These are phyloP conservation scores for Pseudomyrmex flavicornis DNA, from an alignment of 1,140 invertebrate genomes.

Conservation along the genomic window DNA sequence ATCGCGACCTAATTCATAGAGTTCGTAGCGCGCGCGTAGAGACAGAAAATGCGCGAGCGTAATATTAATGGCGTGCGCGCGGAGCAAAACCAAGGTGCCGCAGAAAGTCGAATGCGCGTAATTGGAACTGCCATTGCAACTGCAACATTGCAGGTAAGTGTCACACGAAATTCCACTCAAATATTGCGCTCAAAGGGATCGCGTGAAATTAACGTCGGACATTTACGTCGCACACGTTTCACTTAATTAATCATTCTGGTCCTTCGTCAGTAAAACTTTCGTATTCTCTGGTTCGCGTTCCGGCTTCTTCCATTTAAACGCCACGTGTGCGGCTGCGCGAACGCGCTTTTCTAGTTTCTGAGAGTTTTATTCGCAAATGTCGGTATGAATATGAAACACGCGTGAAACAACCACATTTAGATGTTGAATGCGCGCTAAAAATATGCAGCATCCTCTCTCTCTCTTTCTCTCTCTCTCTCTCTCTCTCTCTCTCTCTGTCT, in stretches of 20 bases:
- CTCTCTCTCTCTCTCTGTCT: background rate
- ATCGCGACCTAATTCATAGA: slow-evolving; percentile 65
- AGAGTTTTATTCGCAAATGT: slow-evolving; percentile 13
- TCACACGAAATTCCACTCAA: slow-evolving; percentile 53
- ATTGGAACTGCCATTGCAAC: slow-evolving; percentile 60
- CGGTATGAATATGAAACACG: background rate
- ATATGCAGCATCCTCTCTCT: background rate
- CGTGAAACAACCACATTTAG: background rate
- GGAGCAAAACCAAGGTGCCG: slow-evolving; percentile 28
- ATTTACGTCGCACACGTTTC: slow-evolving; percentile 45
- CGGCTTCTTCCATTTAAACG: background rate
- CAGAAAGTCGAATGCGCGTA: slow-evolving; percentile 61
- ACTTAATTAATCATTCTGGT: slow-evolving; percentile 59
- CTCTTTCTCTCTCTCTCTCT: slow-evolving; percentile 4
- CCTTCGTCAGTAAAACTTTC: background rate
- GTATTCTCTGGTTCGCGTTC: background rate
- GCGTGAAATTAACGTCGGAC: slow-evolving; percentile 29
- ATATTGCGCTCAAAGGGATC: slow-evolving; percentile 58
- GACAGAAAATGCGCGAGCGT: slow-evolving; percentile 10
- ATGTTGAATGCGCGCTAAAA: background rate
- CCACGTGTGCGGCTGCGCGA: background rate
- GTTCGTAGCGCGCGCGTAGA: slow-evolving; percentile 17
- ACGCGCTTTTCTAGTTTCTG: background rate
- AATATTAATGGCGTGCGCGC: slow-evolving; percentile 49
- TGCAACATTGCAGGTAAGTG: slow-evolving; percentile 56